Evolutionary conservation across 2,113 vertebrate species (phyloP), one percentile per base, ranked within the genome.

Genomic region (Sorex fumeus): DNA sequence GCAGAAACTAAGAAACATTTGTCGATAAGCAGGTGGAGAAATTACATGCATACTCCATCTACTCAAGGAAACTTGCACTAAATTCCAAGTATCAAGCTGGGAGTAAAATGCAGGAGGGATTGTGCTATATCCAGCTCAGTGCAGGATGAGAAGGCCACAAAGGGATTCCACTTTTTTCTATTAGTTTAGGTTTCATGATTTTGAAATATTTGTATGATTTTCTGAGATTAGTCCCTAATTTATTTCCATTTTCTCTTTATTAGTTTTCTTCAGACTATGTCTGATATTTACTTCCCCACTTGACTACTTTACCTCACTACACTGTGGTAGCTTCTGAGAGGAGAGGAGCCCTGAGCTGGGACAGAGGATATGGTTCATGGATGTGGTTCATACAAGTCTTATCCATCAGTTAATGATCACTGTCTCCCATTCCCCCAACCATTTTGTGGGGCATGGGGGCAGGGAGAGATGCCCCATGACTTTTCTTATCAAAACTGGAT

Each of bases 261-360:
- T 74, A 84, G 82, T 79, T 83, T 40, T 67, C 67, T 66, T 64
- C 47, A 64, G 62, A 62, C 36, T 62, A 18, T 69, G n/a, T 66
- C 87, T 87, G 43, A 19, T 83, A 72, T 83, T 90, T 57, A 30
- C 45, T 78, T 82, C 87, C 11, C 27, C 70, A 72, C 40, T 93
- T 23, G 60, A 27, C n/a, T 62, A 1, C 78, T 78, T 78, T 45
- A 67, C 36, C 36, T 67, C 67, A n/a, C 27, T 2, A 4, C 19
- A 23, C 9, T 1, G 4, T 5, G 8, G n/a, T 34, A 72, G 71
- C 18, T 9, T 78, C 70, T 40, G 27, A 36, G 77, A 72, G 15
- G 16, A 71, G 8, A 13, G 27, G 12, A 75, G 27, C 45, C 43
- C 28, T 87, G 64, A 78, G 53, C 53, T 60, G 43, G 53, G n/a